Conservation (phyloP, 2,888 invertebrate genomes). For the Neoaliturus tenellus region DNA sequence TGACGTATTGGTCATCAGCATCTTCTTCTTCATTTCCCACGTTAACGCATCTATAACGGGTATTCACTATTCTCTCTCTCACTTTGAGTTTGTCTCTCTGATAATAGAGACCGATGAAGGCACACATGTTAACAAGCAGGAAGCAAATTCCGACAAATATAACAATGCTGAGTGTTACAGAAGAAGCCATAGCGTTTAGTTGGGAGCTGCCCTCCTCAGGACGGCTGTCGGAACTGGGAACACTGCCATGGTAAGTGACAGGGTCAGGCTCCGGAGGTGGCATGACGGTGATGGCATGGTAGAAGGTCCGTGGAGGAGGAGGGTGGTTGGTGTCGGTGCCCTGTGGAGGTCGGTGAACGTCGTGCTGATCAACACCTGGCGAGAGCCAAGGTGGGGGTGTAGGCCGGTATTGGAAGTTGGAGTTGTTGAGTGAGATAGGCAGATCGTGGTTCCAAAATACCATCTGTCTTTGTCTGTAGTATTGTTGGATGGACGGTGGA, state of each 20-base stretch:
- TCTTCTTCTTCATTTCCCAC: conserved; percentile 61
- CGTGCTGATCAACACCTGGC: conserved; percentile 59
- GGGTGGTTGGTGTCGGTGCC: neutral
- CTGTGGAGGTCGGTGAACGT: neutral
- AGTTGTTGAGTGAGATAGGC: conserved; percentile 75
- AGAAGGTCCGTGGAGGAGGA: neutral
- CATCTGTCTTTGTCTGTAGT: conserved; percentile 86
- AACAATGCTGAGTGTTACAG: conserved; percentile 71
- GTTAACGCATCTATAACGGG: conserved; percentile 72
- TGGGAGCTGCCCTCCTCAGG: conserved; percentile 59
- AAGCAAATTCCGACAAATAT: conserved; percentile 80
- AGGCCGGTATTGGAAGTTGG: conserved; percentile 61
- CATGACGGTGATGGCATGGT: neutral
- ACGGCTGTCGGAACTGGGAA: conserved; percentile 54
- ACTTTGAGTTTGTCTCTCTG: conserved; percentile 78
- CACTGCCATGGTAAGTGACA: neutral
- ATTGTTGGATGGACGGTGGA: conserved; percentile 83
- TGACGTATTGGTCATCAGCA: conserved; percentile 62
- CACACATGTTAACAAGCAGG: conserved; percentile 83
- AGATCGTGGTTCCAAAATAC: conserved; percentile 91
- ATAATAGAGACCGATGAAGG: conserved; percentile 81
- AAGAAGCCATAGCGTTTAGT: conserved; percentile 68
- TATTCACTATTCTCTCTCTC: conserved; percentile 74
- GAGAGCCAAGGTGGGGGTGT: conserved; percentile 65
- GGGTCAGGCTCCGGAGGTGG: neutral